A percentile compares a stretch with the other conserved stretches of the same genome.
These are phyloP conservation scores for Artemia sinica DNA, from an alignment of 2,888 invertebrate genomes.

Conservation along the genomic window DNA sequence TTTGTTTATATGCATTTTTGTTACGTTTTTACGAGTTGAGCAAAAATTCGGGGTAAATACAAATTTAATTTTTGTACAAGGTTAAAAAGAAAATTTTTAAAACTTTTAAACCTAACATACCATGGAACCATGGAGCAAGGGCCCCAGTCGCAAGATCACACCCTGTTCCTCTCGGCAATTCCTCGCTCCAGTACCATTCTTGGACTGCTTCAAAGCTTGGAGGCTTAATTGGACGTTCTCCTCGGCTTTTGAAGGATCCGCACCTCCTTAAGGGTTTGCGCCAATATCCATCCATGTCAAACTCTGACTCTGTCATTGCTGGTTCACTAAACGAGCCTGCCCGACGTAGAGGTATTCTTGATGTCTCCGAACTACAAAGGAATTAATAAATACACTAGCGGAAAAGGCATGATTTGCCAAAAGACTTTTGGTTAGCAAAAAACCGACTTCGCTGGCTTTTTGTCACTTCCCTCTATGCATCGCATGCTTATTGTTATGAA, in stretches of 20 bases:
- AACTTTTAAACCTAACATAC: background rate
- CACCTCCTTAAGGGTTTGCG: constrained; percentile 3
- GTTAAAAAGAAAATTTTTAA: too few species aligned
- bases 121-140: constrained; percentile 21
- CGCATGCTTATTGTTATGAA: too few species aligned
- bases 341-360: background rate
- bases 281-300: background rate
- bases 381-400: too few species aligned
- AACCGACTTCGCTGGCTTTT: too few species aligned
- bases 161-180: constrained; percentile 21
- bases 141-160: constrained; percentile 19
- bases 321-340: background rate
- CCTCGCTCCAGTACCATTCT: constrained; percentile 22
- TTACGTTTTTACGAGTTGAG: too few species aligned
- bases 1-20: too few species aligned
- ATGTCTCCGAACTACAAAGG: too few species aligned
- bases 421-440: too few species aligned
- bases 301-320: background rate
- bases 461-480: too few species aligned
- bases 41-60: too few species aligned
- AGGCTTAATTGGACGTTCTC: constrained; percentile 18
- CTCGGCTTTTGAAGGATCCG: constrained; percentile 1
- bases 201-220: constrained; percentile 19
- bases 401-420: too few species aligned
- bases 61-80: too few species aligned